Conservation (phyloP, 2,797 vertebrate genomes). For the Halcyon leucocephala region DNA sequence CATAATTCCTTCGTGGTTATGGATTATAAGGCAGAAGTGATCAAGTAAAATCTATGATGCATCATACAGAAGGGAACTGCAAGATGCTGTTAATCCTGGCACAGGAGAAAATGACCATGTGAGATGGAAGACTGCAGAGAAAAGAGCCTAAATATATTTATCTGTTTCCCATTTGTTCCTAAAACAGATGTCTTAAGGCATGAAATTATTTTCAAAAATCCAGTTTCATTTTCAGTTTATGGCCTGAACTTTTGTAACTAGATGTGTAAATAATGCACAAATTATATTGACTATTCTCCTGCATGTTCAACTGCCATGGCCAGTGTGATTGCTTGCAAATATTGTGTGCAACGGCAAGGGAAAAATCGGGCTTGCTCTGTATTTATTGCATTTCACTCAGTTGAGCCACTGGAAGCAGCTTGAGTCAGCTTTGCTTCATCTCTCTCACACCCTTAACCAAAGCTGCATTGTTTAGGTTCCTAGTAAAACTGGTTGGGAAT, state of each 20-base stretch:
- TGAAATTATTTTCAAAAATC: neutral
- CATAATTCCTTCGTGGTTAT: neutral
- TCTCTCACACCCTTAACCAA: constrained; percentile 22
- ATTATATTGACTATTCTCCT: neutral
- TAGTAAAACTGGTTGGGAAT: constrained; percentile 3
- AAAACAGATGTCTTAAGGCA: neutral
- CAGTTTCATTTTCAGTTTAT: neutral
- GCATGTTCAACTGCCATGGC: neutral
- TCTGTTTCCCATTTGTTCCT: neutral
- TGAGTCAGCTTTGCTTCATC: constrained; percentile 27
- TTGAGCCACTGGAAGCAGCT: constrained; percentile 8
- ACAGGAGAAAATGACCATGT: neutral
- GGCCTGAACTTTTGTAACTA: neutral
- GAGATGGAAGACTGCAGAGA: neutral
- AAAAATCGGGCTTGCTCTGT: neutral
- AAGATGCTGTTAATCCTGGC: neutral
- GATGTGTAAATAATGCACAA: neutral
- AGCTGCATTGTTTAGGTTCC: neutral
- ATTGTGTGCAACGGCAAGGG: neutral
- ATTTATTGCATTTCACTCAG: neutral
- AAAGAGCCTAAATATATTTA: neutral
- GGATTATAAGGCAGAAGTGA: neutral
- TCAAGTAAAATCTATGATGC: neutral
- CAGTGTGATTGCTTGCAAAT: constrained; percentile 23
- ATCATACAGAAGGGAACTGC: neutral